These are phyloP conservation scores for Amia ocellicauda DNA, from an alignment of 2,113 vertebrate species.

Conservation along the genomic window DNA sequence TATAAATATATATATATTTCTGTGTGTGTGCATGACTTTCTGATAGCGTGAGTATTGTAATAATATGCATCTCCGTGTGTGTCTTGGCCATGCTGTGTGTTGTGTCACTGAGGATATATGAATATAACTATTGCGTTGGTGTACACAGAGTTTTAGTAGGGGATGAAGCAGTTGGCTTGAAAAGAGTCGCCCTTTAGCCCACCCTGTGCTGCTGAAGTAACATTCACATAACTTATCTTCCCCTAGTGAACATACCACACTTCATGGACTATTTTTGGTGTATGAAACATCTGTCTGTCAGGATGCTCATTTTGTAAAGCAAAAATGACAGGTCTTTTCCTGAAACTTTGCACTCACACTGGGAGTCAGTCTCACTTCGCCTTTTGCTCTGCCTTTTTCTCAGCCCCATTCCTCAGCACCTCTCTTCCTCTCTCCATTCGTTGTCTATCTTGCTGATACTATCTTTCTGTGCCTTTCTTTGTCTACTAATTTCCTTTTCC, in stretches of 20 bases:
- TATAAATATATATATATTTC: background rate
- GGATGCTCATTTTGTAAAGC: conserved; percentile 12
- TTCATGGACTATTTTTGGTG: no score
- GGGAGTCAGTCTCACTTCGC: background rate
- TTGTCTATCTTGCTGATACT: background rate
- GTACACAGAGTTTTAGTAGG: no score
- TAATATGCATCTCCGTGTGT: no score
- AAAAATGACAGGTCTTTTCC: conserved; percentile 4
- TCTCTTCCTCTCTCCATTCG: background rate
- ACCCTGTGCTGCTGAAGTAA: no score
- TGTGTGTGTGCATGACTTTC: background rate
- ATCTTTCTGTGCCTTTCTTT: background rate
- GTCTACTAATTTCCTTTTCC: background rate
- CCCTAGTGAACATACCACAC: no score
- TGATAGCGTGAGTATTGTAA: no score
- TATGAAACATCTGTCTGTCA: no score
- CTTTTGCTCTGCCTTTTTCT: background rate
- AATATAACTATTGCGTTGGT: no score
- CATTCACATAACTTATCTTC: no score
- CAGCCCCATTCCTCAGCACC: background rate
- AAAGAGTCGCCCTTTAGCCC: no score
- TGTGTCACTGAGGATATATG: conserved; percentile 11
- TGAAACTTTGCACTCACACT: background rate
- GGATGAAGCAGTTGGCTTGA: no score
- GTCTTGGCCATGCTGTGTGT: background rate